Base-by-base conservation (phyloP, 1,140 invertebrate genomes). In the Drosophila lini region DNA sequence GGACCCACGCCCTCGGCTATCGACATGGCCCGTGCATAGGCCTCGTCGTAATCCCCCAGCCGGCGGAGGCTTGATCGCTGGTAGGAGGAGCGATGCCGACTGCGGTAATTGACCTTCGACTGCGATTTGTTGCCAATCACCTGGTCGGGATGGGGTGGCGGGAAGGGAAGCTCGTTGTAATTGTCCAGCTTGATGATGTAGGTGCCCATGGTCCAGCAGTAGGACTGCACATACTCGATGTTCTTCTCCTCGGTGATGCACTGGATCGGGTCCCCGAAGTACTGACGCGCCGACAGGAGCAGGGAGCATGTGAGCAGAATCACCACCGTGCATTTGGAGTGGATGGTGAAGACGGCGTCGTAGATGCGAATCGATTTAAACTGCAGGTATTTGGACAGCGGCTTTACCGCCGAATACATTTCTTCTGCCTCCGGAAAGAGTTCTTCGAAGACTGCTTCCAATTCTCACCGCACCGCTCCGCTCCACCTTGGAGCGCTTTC, bases 171-270 rank as follows among this genome's bases (percentile, higher is more conserved):
- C 0, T 50, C 42, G 28, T 34, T 60, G 9, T 60, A n/a, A 10
- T 70, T 70, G 28, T 74, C 60, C 52, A 69, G 13, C 41, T 93
- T 93, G 4, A 96, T 80, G 3, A 95, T 96, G 79, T 95, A 96
- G 3, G 96, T 97, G 60, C 96, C 95, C 86, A 95, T 95, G 60
- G 96, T 96, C 95, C 95, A 97, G 91, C 96, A 97, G 80, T 95
- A 97, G 19, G 94, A 95, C 77, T 97, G 95, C 55, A 96, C 93
- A 16, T 95, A 94, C 67, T 95, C 93, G 63, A 93, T 94, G 40
- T 93, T 91, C 58, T 86, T 85, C 42, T 94, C 93, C 65, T 93
- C 93, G 41, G 91, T 91, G 74, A 95, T 94, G 78, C 95, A 96
- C 61, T 95, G 93, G 3, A 96, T 96, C 0, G 95, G 95, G 80